phyloP scores from a whole-genome alignment of 2,113 vertebrate species.

The Maccullochella peelii region DNA sequence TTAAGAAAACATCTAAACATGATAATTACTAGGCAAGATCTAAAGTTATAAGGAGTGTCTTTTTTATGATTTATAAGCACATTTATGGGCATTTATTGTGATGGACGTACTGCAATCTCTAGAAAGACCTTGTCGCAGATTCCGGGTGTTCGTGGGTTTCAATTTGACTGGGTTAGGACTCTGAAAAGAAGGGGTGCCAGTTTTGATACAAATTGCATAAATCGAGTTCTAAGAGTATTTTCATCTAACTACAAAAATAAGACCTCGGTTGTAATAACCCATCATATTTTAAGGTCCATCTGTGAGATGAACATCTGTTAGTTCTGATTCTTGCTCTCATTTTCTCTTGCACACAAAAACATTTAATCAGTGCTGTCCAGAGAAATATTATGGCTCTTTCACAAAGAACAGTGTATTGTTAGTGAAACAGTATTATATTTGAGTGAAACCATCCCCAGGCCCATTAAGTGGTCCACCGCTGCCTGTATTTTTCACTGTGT shows the following conservation, averaged over 20 bases:
- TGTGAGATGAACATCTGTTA: constrained; percentile 7
- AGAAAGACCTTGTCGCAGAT: not conserved
- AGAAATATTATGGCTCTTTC: constrained; percentile 23
- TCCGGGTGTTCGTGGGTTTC: not conserved
- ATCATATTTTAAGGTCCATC: not conserved
- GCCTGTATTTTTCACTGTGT: constrained; percentile 53
- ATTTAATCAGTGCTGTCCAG: constrained; percentile 13
- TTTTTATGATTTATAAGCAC: not conserved
- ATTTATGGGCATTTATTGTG: not conserved
- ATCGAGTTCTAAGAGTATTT: no score
- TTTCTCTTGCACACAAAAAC: constrained; percentile 10
- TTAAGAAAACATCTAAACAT: not conserved
- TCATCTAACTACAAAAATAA: constrained; percentile 4
- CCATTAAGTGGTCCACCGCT: constrained; percentile 45
- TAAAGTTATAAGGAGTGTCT: not conserved
- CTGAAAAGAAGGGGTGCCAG: no score
- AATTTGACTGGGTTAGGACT: no score
- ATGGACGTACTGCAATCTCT: not conserved
- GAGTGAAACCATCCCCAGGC: constrained; percentile 35
- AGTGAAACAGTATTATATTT: constrained; percentile 36
- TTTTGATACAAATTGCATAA: no score
- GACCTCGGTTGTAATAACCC: not conserved
- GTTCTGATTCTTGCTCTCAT: not conserved
- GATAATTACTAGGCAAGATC: not conserved
- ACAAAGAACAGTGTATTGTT: constrained; percentile 24